A percentile compares a stretch with the other conserved stretches of the same genome.
Evolutionary conservation across 30 jellyfish, hydroid and myxozoan genomes (phyloP).

Genomic region (Rhopilema esculentum): DNA sequence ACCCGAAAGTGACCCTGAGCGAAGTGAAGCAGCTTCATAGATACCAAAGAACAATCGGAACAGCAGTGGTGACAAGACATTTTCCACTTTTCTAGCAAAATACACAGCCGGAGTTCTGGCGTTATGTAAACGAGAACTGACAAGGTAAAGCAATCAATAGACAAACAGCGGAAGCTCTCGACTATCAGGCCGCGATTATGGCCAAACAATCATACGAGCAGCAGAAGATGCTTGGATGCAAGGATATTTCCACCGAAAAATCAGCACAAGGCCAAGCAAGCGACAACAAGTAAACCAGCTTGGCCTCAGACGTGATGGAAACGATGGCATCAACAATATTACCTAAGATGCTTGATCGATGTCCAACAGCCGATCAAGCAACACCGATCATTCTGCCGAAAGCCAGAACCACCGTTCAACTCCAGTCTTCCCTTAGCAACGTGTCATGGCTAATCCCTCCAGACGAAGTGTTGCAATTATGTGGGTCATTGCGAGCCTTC

Average conservation of each 20-base stretch:
- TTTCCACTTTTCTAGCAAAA: too few species aligned
- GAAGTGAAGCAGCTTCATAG: not conserved
- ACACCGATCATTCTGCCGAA: too few species aligned
- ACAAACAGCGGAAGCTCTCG: not conserved
- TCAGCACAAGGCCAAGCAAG: slow-evolving; percentile 7
- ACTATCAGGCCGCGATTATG: too few species aligned
- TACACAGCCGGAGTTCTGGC: slow-evolving; percentile 53
- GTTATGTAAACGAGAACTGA: slow-evolving; percentile 34
- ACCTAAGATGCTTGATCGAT: slow-evolving; percentile 38
- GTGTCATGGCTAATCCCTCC: slow-evolving; percentile 39
- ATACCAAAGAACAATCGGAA: slow-evolving; percentile 21
- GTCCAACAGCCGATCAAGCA: slow-evolving; percentile 57
- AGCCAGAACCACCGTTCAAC: not conserved
- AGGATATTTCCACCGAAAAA: slow-evolving; percentile 34
- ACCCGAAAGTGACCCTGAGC: too few species aligned
- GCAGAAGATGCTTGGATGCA: slow-evolving; percentile 51
- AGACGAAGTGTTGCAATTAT: slow-evolving; percentile 42
- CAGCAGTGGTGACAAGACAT: slow-evolving; percentile 43
- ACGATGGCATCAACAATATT: too few species aligned
- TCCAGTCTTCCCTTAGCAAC: slow-evolving; percentile 23
- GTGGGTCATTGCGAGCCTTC: slow-evolving; percentile 63
- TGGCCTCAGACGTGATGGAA: slow-evolving; percentile 31
- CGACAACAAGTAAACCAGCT: slow-evolving; percentile 39
- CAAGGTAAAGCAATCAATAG: slow-evolving; percentile 10
- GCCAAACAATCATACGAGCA: slow-evolving; percentile 4